Evolutionary conservation across 30 jellyfish, hydroid and myxozoan genomes (phyloP).

Genomic region (Sanderia malayensis): DNA sequence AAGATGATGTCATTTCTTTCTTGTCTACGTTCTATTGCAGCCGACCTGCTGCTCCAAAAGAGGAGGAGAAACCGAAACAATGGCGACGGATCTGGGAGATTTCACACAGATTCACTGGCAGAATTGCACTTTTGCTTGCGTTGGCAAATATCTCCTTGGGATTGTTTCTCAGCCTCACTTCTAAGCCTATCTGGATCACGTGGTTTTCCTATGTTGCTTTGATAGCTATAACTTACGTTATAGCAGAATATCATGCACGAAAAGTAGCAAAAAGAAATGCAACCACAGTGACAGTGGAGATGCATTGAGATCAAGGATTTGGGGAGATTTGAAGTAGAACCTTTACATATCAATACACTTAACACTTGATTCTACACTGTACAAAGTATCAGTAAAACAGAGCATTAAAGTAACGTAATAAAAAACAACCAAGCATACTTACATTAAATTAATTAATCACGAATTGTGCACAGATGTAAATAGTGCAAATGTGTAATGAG

Average conservation of each 20-base stretch:
- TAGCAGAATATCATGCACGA: conserved; percentile 32
- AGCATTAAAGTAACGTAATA: too few relatives aligned
- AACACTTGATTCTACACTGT: too few relatives aligned
- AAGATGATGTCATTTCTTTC: background rate
- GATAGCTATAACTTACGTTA: conserved; percentile 5
- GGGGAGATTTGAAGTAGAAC: too few relatives aligned
- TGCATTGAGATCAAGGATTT: too few relatives aligned
- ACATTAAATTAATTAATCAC: too few relatives aligned
- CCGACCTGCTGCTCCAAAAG: conserved; percentile 57
- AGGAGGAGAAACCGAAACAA: conserved; percentile 38
- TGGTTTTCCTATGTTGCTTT: conserved; percentile 49
- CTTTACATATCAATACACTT: too few relatives aligned
- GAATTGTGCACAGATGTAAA: too few relatives aligned
- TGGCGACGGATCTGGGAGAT: conserved; percentile 68
- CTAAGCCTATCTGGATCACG: conserved; percentile 34
- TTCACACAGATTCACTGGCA: conserved; percentile 50
- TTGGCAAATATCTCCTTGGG: conserved; percentile 54
- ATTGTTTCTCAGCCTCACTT: conserved; percentile 43
- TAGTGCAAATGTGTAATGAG: too few relatives aligned
- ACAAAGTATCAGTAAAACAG: too few relatives aligned
- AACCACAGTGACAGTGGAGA: conserved; percentile 3
- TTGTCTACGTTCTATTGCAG: conserved; percentile 7
- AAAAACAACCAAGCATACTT: too few relatives aligned
- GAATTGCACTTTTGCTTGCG: conserved; percentile 43
- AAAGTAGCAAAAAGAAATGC: background rate